phyloP scores from a whole-genome alignment of 2,888 invertebrate genomes.

The Margaritifera margaritifera region DNA sequence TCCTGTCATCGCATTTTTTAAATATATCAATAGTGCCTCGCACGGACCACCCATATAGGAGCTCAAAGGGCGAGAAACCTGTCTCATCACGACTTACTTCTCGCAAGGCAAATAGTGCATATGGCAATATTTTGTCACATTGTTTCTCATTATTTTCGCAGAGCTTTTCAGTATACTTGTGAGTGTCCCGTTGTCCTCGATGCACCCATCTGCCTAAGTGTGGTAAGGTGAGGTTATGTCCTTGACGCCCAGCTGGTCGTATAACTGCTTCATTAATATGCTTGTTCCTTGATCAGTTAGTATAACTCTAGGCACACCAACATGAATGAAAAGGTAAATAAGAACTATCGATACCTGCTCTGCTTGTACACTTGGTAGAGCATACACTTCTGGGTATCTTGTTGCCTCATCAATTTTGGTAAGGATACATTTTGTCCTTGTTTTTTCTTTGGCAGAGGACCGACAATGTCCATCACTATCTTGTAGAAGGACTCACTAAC shows the following conservation, averaged over 20 bases:
- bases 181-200: constrained; percentile 38
- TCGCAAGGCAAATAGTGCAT: too few relatives aligned
- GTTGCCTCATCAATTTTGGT: constrained; percentile 1
- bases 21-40: too few relatives aligned
- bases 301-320: too few relatives aligned
- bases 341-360: constrained; percentile 7
- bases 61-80: too few relatives aligned
- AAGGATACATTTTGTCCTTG: background rate
- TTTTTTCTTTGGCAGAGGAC: background rate
- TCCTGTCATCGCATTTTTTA: too few relatives aligned
- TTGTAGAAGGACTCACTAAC: background rate
- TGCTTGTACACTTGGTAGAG: background rate
- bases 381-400: background rate
- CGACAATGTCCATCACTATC: background rate
- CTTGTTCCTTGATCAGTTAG: too few relatives aligned
- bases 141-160: constrained; percentile 25
- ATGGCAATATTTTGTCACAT: too few relatives aligned
- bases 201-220: constrained; percentile 22
- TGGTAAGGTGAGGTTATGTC: constrained; percentile 4
- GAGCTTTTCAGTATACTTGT: constrained; percentile 37
- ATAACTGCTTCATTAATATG: too few relatives aligned
- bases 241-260: background rate
- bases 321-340: constrained; percentile 2
- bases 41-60: too few relatives aligned
- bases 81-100: too few relatives aligned